A percentile compares a stretch with the other conserved stretches of the same genome.
phyloP scores from a whole-genome alignment of 2,797 vertebrate genomes.

The Moxostoma hubbsi region DNA sequence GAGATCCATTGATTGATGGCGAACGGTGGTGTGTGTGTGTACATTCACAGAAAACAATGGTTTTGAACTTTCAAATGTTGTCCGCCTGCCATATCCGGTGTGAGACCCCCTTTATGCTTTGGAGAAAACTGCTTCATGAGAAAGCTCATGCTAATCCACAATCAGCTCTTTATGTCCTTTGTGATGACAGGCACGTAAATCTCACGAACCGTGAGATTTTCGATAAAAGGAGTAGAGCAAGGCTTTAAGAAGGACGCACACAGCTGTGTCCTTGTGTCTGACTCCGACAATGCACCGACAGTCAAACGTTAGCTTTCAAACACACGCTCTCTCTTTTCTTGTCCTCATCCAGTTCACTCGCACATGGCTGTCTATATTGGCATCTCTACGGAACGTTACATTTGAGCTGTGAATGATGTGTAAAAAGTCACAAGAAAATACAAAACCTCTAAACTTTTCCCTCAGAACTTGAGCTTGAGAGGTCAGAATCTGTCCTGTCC shows the following conservation, averaged over 20 bases:
- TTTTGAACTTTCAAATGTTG: too few species aligned
- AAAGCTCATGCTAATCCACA: neutral
- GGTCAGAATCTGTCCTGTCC: neutral
- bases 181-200: neutral
- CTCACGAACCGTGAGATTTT: neutral
- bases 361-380: neutral
- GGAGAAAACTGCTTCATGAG: neutral
- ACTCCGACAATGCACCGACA: slow-evolving; percentile 29
- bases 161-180: neutral
- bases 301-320: slow-evolving; percentile 46
- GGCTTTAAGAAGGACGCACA: slow-evolving; percentile 21
- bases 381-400: slow-evolving; percentile 17
- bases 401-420: neutral
- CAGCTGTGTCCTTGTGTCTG: slow-evolving; percentile 35
- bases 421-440: slow-evolving; percentile 22
- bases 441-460: slow-evolving; percentile 13
- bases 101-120: too few species aligned
- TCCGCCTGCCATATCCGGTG: too few species aligned
- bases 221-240: slow-evolving; percentile 16
- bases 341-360: neutral
- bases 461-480: slow-evolving; percentile 17
- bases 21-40: too few species aligned
- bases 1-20: too few species aligned
- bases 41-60: too few species aligned
- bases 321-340: neutral